Conservation (phyloP, 2,888 invertebrate genomes). For the Gibbula magus region DNA sequence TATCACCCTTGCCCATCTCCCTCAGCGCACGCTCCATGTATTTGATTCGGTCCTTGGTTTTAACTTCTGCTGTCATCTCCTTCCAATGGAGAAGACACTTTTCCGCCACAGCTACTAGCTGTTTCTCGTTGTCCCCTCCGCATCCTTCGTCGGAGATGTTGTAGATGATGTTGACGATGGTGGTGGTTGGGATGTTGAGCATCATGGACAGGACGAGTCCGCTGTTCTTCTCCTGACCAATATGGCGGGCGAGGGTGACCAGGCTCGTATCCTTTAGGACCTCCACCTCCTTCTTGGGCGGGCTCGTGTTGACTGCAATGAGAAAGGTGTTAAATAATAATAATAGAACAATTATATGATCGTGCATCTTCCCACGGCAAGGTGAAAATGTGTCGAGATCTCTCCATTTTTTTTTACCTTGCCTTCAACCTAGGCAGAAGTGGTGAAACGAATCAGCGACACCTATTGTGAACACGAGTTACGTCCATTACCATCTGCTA, state of each 20-base stretch:
- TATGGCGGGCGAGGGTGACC: conserved; percentile 49
- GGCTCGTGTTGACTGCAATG: neutral
- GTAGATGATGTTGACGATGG: conserved; percentile 43
- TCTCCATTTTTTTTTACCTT: too few relatives aligned
- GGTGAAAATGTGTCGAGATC: too few relatives aligned
- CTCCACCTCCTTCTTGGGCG: conserved; percentile 52
- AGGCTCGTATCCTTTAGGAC: conserved; percentile 57
- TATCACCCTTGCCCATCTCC: conserved; percentile 62
- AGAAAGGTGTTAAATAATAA: too few relatives aligned
- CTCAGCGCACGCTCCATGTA: conserved; percentile 60
- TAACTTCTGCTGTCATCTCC: conserved; percentile 46
- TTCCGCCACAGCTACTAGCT: conserved; percentile 39
- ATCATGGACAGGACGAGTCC: conserved; percentile 58
- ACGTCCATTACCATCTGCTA: too few relatives aligned
- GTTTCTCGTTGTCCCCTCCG: conserved; percentile 15
- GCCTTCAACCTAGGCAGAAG: too few relatives aligned
- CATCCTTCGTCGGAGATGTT: conserved; percentile 40
- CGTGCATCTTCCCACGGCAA: too few relatives aligned
- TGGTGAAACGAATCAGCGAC: too few relatives aligned
- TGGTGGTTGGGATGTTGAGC: conserved; percentile 61
- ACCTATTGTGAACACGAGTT: too few relatives aligned
- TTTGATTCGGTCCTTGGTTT: conserved; percentile 60
- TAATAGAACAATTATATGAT: too few relatives aligned
- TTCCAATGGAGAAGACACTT: conserved; percentile 60
- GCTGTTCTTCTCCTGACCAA: conserved; percentile 50